Evolutionary conservation across 2,797 vertebrate genomes (phyloP), one percentile per base, ranked within the genome.

Genomic region (Sebastes hubbsi): DNA sequence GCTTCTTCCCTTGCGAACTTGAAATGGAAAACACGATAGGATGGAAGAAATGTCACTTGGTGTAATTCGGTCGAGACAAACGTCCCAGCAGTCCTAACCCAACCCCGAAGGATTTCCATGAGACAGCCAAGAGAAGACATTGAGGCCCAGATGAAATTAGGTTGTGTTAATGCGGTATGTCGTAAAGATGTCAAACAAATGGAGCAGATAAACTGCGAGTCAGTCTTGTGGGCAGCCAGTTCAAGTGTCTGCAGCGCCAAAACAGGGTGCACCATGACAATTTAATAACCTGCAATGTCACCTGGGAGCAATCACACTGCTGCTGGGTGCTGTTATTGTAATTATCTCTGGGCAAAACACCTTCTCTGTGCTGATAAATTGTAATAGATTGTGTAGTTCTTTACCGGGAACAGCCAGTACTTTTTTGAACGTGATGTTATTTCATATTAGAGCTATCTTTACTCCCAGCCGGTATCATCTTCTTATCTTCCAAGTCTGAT

Each of bases 181-280:
- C 89, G 78, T 92, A 93, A 94, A 94, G 89, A 94, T 91, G 89
- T 94, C 93, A 94, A 93, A 92, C 90, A 93, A 93, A 91, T 89
- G 87, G 88, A 92, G 90, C 90, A 93, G 92, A 93, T 91, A 93
- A 93, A 93, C 88, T 88, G 80, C 79, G 89, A 94, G 86, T 87
- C 85, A 78, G 82, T 87, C 82, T 86, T 79, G 67, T 83, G 90
- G 89, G 84, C 83, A 87, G 84, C 77, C 74, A 46, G 90, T 89
- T 91, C 85, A 86, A 89, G 86, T 82, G 81, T 86, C 75, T 87
- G 85, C 69, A 54, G 59, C 38, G 64, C 82, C 78, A 87, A 88
- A 91, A 78, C 86, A 83, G 82, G 88, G 86, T 78, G 77, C 89
- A 85, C 80, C 73, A n/a, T 90, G 92, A 93, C 93, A 91, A 88